These are phyloP conservation scores for Halocaridina rubra DNA, from an alignment of 2,888 invertebrate species.

Conservation along the genomic window DNA sequence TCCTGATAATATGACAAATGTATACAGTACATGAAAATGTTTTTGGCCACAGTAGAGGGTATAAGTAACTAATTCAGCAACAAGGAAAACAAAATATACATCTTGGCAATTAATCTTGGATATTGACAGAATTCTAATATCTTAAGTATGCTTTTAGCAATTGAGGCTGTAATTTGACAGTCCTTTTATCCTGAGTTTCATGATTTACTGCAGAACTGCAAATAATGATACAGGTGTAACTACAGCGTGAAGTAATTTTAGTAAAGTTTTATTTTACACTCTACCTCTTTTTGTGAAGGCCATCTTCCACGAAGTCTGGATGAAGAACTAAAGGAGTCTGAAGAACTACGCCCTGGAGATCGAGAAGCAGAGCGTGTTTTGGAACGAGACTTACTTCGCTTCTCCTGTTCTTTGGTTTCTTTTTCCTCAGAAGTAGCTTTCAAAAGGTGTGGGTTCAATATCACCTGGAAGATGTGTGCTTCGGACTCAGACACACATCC, in stretches of 20 bases:
- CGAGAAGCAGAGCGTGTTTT: constrained; percentile 50
- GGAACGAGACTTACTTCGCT: constrained; percentile 46
- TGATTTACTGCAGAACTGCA: too few relatives aligned
- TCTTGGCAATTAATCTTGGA: too few relatives aligned
- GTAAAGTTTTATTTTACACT: background rate
- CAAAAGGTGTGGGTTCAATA: constrained; percentile 63
- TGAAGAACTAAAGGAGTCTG: constrained; percentile 20
- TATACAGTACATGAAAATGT: background rate
- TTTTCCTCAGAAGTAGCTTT: constrained; percentile 47
- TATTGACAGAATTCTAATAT: too few relatives aligned
- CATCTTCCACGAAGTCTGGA: background rate
- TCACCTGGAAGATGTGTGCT: constrained; percentile 74
- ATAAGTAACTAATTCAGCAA: too few relatives aligned
- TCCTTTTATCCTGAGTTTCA: too few relatives aligned
- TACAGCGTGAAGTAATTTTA: too few relatives aligned
- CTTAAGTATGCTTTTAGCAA: too few relatives aligned
- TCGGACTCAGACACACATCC: constrained; percentile 75
- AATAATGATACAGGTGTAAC: too few relatives aligned
- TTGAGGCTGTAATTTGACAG: too few relatives aligned
- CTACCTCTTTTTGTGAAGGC: constrained; percentile 18
- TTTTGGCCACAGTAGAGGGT: too few relatives aligned
- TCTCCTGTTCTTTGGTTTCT: constrained; percentile 15
- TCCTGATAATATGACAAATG: constrained; percentile 39
- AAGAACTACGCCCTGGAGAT: constrained; percentile 47
- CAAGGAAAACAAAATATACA: too few relatives aligned